Conservation (phyloP, 2,888 invertebrate species). For the Cacoxenus indagator region DNA sequence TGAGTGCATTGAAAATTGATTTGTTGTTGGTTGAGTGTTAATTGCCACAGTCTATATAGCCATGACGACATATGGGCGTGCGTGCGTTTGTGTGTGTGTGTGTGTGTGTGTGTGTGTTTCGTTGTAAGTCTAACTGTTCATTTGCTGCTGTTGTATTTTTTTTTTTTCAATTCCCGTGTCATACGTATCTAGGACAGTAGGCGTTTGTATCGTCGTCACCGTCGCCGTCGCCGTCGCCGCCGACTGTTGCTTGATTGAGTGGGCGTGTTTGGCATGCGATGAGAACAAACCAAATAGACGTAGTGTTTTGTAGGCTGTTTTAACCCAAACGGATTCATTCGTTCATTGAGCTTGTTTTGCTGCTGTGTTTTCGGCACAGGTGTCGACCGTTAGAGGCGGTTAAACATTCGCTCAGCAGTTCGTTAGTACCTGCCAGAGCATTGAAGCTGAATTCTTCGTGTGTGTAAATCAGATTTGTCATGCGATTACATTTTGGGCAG, state of each 20-base stretch:
- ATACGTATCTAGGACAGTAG: slow-evolving; percentile 10
- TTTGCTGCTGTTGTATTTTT: slow-evolving; percentile 39
- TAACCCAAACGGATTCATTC: background rate
- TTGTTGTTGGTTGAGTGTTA: slow-evolving; percentile 62
- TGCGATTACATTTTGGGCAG: background rate
- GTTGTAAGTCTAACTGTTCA: slow-evolving; percentile 55
- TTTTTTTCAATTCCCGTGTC: background rate
- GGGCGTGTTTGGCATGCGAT: slow-evolving; percentile 6
- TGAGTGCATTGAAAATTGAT: slow-evolving; percentile 60
- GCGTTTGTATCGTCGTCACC: background rate
- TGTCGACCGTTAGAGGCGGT: background rate
- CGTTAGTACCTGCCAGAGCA: background rate
- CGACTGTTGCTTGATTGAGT: slow-evolving; percentile 13
- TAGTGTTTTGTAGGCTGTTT: slow-evolving; percentile 1
- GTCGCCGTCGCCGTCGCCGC: background rate
- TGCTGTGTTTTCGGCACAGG: background rate
- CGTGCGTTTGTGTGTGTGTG: background rate
- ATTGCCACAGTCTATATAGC: slow-evolving; percentile 46
- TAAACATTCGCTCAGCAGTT: background rate
- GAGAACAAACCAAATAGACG: too few species aligned
- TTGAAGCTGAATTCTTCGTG: background rate
- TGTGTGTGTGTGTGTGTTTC: slow-evolving; percentile 35
- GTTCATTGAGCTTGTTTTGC: background rate
- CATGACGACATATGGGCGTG: background rate
- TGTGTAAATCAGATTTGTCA: background rate